These are phyloP conservation scores for Vidua macroura DNA, from an alignment of 2,113 vertebrate genomes.

Conservation along the genomic window DNA sequence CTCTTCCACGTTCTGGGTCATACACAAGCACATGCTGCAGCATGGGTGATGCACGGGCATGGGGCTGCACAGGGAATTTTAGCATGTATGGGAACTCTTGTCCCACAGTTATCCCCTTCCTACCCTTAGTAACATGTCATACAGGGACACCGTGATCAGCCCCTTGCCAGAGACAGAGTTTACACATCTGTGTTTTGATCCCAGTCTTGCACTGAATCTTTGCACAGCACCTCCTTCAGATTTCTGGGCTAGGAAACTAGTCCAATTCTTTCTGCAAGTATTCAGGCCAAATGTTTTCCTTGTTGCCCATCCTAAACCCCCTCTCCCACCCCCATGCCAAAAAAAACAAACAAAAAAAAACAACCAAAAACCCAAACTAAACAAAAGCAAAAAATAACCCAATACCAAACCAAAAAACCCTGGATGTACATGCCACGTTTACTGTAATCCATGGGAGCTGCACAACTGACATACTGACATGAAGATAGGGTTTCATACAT, in stretches of 20 bases:
- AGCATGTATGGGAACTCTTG: neutral
- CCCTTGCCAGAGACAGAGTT: neutral
- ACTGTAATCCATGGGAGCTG: neutral
- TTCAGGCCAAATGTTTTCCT: neutral
- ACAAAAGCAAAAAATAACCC: neutral
- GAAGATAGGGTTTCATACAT: neutral
- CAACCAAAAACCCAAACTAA: neutral
- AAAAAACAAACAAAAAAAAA: no score
- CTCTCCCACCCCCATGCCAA: accelerated
- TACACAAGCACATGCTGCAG: neutral
- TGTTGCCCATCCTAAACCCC: neutral
- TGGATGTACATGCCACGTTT: neutral
- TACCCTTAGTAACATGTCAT: neutral
- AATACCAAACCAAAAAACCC: neutral
- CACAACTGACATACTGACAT: neutral
- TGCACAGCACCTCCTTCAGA: neutral
- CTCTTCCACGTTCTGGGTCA: neutral
- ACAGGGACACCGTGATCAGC: neutral
- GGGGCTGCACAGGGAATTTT: neutral
- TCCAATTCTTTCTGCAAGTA: neutral
- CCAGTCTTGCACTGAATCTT: neutral
- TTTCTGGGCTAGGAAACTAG: neutral
- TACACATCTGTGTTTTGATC: neutral
- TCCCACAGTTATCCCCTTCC: neutral
- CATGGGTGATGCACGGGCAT: neutral